Percentiles rank a stretch among this genome's conserved stretches.
phyloP scores from a whole-genome alignment of 1,140 invertebrate genomes.

The Acarapis woodi region DNA sequence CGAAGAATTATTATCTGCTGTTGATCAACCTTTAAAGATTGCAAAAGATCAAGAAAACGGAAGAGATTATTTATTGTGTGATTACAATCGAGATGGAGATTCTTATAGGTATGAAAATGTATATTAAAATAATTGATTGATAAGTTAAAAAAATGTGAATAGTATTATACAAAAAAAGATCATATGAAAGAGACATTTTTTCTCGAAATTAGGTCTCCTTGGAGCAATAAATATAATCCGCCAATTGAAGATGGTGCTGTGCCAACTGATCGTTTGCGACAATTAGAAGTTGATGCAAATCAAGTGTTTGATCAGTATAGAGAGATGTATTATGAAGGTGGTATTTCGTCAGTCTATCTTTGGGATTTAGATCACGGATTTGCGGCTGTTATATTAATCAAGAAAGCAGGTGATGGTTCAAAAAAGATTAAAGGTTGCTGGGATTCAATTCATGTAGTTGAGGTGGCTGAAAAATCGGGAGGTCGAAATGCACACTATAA shows the following conservation, averaged over 20 bases:
- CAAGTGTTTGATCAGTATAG: constrained; percentile 92
- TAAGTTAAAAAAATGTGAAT: constrained; percentile 1
- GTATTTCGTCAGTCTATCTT: constrained; percentile 92
- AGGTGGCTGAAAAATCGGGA: constrained; percentile 81
- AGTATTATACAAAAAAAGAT: background rate
- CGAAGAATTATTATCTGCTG: constrained; percentile 84
- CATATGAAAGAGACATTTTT: background rate
- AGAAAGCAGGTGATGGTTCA: constrained; percentile 74
- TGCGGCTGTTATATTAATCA: constrained; percentile 93
- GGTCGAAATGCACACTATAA: constrained; percentile 90
- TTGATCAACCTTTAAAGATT: constrained; percentile 95
- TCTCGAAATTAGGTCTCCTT: constrained; percentile 46
- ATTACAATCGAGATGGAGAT: constrained; percentile 97
- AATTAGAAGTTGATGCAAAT: constrained; percentile 91
- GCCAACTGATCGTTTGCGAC: constrained; percentile 80
- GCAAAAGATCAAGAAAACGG: constrained; percentile 73
- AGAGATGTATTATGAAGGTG: constrained; percentile 97
- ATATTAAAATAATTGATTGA: background rate
- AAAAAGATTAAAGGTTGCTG: constrained; percentile 95
- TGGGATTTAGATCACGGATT: constrained; percentile 93
- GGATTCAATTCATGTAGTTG: constrained; percentile 98
- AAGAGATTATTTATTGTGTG: constrained; percentile 90
- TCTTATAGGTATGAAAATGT: constrained; percentile 45
- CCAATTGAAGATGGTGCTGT: constrained; percentile 90
- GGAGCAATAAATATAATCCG: constrained; percentile 96